Evolutionary conservation across 2,888 invertebrate species (phyloP).

Genomic region (Drosophila anomalipes): DNA sequence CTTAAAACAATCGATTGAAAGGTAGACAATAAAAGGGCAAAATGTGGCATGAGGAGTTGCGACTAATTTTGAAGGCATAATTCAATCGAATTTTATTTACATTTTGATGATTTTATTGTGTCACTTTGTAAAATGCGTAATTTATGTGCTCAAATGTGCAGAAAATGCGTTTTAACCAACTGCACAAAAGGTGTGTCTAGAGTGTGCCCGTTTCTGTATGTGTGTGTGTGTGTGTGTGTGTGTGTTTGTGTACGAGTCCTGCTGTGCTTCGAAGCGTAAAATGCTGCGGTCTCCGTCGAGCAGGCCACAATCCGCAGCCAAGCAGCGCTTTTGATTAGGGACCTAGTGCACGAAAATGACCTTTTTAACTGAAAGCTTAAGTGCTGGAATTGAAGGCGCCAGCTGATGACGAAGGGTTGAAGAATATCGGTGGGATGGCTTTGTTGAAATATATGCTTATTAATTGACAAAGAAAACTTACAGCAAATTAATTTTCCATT

Average conservation of each 20-base stretch:
- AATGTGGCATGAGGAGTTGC: not conserved
- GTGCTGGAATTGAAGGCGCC: constrained; percentile 45
- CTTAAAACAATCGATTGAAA: constrained; percentile 53
- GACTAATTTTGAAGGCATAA: constrained; percentile 60
- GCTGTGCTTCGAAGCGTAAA: constrained; percentile 55
- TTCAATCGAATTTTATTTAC: constrained; percentile 59
- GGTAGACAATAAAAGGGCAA: not conserved
- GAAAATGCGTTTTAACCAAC: constrained; percentile 72
- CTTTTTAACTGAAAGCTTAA: constrained; percentile 49
- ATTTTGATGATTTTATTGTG: constrained; percentile 58
- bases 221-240: constrained; percentile 2
- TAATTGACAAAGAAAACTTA: constrained; percentile 56
- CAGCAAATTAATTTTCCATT: constrained; percentile 4
- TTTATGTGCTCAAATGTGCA: constrained; percentile 72
- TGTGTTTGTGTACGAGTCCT: constrained; percentile 23
- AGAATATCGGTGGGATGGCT: constrained; percentile 4
- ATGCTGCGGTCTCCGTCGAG: constrained; percentile 65
- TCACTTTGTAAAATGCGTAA: constrained; percentile 55
- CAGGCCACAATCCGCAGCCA: constrained; percentile 35
- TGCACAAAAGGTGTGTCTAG: constrained; percentile 56
- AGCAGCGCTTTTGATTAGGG: constrained; percentile 66
- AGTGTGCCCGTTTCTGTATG: not conserved
- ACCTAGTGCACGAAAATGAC: constrained; percentile 53
- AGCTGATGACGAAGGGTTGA: constrained; percentile 9
- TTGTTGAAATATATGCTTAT: constrained; percentile 25